These are phyloP conservation scores for Erethizon dorsatum DNA, from an alignment of 2,797 vertebrate genomes.

Conservation along the genomic window DNA sequence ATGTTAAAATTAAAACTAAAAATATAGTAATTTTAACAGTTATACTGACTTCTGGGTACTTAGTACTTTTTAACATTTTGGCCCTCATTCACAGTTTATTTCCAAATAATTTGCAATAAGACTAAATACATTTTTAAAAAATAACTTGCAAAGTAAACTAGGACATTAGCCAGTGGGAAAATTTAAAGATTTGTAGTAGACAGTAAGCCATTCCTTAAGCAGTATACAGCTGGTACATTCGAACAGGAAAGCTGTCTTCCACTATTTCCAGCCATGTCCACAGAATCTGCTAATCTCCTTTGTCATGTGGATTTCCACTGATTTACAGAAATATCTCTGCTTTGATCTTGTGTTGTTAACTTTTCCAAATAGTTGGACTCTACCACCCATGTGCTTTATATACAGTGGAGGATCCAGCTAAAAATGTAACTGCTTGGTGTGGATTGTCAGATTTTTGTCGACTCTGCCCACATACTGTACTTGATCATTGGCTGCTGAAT, in stretches of 20 bases:
- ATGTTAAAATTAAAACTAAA: conserved; percentile 4
- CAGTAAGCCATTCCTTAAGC: background rate
- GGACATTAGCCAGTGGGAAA: background rate
- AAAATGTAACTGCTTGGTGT: background rate
- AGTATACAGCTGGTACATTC: background rate
- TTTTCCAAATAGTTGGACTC: background rate
- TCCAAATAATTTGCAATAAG: conserved; percentile 48
- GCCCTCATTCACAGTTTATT: background rate
- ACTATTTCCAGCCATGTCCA: background rate
- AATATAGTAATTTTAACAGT: background rate
- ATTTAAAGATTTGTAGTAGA: background rate
- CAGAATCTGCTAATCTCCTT: background rate
- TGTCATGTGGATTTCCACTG: background rate
- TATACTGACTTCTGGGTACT: background rate
- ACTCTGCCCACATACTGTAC: background rate
- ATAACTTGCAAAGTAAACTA: conserved; percentile 26
- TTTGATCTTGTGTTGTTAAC: background rate
- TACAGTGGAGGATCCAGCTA: background rate
- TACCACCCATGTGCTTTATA: background rate
- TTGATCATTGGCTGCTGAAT: background rate
- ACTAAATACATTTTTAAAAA: background rate
- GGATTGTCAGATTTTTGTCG: background rate
- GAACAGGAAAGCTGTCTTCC: background rate
- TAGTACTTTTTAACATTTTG: background rate
- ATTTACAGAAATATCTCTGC: background rate